Conservation (phyloP, 1,140 invertebrate genomes). For the Thaumetopoea pityocampa region DNA sequence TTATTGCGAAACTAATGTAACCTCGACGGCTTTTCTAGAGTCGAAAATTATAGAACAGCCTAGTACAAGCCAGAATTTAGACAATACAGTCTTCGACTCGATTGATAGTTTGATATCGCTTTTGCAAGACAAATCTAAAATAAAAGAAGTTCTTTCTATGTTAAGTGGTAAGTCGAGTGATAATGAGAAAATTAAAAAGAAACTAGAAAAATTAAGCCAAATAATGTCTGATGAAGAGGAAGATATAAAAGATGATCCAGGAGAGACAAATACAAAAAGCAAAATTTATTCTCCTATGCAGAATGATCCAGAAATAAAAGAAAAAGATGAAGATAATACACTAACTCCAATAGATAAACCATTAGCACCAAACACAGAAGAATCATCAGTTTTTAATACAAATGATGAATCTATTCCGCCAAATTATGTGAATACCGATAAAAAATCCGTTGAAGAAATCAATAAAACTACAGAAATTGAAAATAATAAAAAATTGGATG, state of each 20-base stretch:
- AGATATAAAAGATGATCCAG: constrained; percentile 3
- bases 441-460: no score
- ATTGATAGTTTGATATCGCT: constrained; percentile 55
- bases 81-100: constrained; percentile 25
- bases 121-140: constrained; percentile 62
- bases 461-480: constrained; percentile 14
- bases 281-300: not conserved
- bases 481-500: constrained; percentile 1
- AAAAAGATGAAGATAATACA: constrained; percentile 9
- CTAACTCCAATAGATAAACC: not conserved
- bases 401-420: no score
- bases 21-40: constrained; percentile 36
- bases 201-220: constrained; percentile 56
- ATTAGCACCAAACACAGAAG: no score
- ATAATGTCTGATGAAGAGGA: constrained; percentile 58
- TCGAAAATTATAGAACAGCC: constrained; percentile 19
- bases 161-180: constrained; percentile 40
- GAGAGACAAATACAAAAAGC: constrained; percentile 5
- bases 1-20: constrained; percentile 39
- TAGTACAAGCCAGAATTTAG: constrained; percentile 19
- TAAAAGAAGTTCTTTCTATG: constrained; percentile 52
- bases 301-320: not conserved
- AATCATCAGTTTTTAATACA: no score
- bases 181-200: constrained; percentile 63
- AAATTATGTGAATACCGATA: no score